Evolutionary conservation across 2,888 invertebrate genomes (phyloP), one percentile per base, ranked within the genome.

Genomic region (Andrena praecox): DNA sequence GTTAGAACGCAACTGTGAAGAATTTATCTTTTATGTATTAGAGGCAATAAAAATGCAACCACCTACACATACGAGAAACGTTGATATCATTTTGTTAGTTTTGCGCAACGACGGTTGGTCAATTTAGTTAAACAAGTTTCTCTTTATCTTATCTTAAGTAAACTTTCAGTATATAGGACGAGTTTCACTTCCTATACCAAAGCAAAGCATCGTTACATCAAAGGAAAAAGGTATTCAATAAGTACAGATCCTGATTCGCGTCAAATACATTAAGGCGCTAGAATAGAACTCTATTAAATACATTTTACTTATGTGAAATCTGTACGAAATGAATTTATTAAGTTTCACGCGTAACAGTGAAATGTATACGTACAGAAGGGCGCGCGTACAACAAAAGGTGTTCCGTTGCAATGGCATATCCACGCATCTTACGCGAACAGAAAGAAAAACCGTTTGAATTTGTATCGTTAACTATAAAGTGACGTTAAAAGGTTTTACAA

Each of bases 141-240:
- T n/a, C 33, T 68, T 72, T 70, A 48, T 62, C 31, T 69, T 76
- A 79, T 71, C 67, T 71, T 71, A 82, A 69, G 66, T 75, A 71
- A 77, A 85, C 68, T 81, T 84, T 84, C 71, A 70, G 31, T 50
- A 79, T 52, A 74, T 48, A 70, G 74, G 71, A 72, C 64, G 77
- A 85, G 72, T 74, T 85, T 85, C 71, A 69, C 62, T 69, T 48
- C 48, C 42, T 67, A 20, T 29, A 16, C 8, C 20, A 77, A 77
- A 66, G 60, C 59, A 12, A 71, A 54, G 29, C 10, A 70, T 29
- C 10, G 27, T 3, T 33, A 48, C 8, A 4, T 1, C 10, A 59
- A 56, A 35, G 16, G 2, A n/a, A 31, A n/a, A 33, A 31, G 3
- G 16, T 8, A 20, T 35, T n/a, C 35, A 35, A 24, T 63, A 42